phyloP scores from a whole-genome alignment of 2,797 vertebrate species.

The Acipenser transmontanus region DNA sequence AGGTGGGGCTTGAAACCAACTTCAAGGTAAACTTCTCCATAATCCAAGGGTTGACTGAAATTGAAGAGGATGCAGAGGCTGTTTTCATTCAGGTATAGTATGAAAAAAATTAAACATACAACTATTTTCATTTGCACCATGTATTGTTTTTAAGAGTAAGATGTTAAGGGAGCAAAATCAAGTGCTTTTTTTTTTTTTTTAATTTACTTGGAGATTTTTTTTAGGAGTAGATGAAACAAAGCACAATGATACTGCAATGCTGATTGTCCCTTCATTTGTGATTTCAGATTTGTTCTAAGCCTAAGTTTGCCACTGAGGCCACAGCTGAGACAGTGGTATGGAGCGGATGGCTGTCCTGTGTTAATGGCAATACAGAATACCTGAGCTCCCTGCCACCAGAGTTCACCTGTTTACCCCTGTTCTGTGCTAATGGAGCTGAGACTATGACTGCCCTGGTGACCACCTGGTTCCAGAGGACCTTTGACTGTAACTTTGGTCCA shows the following conservation, averaged over 20 bases:
- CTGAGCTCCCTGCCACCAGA: constrained; percentile 56
- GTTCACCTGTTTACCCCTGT: constrained; percentile 80
- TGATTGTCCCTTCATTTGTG: background rate
- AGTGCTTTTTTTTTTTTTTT: background rate
- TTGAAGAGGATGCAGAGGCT: constrained; percentile 57
- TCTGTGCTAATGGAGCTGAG: constrained; percentile 68
- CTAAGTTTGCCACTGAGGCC: constrained; percentile 36
- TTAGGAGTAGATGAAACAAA: background rate
- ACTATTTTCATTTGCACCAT: background rate
- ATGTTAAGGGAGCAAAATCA: background rate
- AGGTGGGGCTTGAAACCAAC: constrained; percentile 54
- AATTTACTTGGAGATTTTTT: background rate
- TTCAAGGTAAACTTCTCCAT: constrained; percentile 63
- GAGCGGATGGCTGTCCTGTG: constrained; percentile 82
- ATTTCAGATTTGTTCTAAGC: constrained; percentile 61
- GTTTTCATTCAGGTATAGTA: constrained; percentile 76
- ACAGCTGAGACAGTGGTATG: constrained; percentile 63
- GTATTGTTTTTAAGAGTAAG: background rate
- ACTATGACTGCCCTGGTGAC: constrained; percentile 61
- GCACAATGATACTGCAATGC: background rate
- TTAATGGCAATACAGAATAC: constrained; percentile 64
- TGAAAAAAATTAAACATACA: background rate
- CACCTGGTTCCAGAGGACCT: constrained; percentile 79
- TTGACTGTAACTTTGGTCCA: constrained; percentile 79
- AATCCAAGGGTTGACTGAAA: constrained; percentile 63